Percentiles rank a stretch among this genome's conserved stretches.
phyloP scores from a whole-genome alignment of 1,140 invertebrate genomes.

The Saxidomus purpurata region DNA sequence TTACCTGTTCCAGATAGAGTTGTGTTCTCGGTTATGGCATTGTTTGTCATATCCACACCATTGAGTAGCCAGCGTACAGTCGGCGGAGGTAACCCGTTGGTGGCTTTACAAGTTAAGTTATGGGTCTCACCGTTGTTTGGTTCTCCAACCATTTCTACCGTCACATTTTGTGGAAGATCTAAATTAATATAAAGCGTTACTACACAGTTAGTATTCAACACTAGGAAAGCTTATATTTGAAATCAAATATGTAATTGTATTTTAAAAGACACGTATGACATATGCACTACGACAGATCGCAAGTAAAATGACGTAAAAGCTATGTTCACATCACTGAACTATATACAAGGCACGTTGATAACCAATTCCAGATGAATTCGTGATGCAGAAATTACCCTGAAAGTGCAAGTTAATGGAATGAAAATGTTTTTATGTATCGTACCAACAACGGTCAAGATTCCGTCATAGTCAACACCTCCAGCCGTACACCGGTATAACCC shows the following conservation, averaged over 20 bases:
- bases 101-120: constrained; percentile 57
- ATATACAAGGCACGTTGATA: no score
- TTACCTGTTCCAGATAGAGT: background rate
- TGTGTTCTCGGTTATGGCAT: background rate
- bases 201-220: background rate
- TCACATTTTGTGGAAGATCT: constrained; percentile 59
- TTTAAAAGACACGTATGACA: no score
- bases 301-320: no score
- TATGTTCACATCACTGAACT: no score
- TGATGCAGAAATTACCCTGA: no score
- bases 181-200: no score
- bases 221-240: no score
- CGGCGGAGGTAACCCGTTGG: constrained; percentile 40
- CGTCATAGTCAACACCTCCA: constrained; percentile 52
- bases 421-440: background rate
- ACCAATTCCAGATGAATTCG: no score
- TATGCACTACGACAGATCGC: no score
- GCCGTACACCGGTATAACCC: constrained; percentile 57
- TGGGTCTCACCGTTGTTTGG: constrained; percentile 47
- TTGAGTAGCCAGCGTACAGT: constrained; percentile 46
- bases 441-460: constrained; percentile 44
- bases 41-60: constrained; percentile 33
- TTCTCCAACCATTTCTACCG: background rate
- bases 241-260: no score
- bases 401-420: no score